Conservation (phyloP, 2,797 vertebrate species). For the Bucorvus abyssinicus region DNA sequence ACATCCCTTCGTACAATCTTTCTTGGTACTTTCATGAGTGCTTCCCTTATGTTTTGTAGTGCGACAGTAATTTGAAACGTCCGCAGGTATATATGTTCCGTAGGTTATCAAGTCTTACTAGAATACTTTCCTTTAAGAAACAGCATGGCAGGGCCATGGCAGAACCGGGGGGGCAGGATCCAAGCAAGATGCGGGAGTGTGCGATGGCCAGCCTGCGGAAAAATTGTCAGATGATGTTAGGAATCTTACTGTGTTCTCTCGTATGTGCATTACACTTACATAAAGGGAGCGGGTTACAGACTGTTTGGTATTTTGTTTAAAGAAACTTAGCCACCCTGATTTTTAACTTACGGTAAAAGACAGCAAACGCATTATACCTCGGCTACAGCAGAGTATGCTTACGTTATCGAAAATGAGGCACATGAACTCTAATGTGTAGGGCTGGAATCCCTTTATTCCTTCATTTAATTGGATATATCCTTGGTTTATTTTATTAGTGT, state of each 20-base stretch:
- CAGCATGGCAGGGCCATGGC: neutral
- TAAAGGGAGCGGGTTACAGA: neutral
- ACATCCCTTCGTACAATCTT: neutral
- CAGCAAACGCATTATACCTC: neutral
- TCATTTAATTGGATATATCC: neutral
- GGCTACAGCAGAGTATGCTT: neutral
- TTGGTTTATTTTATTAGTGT: neutral
- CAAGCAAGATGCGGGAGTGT: accelerated
- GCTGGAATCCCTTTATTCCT: neutral
- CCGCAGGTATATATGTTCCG: neutral
- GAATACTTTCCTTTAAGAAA: neutral
- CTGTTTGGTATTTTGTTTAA: neutral
- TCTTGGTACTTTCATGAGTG: neutral
- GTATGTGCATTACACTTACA: neutral
- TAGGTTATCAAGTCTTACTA: neutral
- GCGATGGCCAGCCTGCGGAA: neutral
- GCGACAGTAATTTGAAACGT: neutral
- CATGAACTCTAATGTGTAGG: neutral
- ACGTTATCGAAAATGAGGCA: neutral
- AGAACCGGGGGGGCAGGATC: neutral
- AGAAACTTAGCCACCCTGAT: neutral
- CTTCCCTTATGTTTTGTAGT: neutral
- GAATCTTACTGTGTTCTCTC: neutral
- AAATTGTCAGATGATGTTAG: neutral
- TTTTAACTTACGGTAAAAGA: neutral